Evolutionary conservation across 2,888 invertebrate genomes (phyloP).

Genomic region (Andrena camellia): DNA sequence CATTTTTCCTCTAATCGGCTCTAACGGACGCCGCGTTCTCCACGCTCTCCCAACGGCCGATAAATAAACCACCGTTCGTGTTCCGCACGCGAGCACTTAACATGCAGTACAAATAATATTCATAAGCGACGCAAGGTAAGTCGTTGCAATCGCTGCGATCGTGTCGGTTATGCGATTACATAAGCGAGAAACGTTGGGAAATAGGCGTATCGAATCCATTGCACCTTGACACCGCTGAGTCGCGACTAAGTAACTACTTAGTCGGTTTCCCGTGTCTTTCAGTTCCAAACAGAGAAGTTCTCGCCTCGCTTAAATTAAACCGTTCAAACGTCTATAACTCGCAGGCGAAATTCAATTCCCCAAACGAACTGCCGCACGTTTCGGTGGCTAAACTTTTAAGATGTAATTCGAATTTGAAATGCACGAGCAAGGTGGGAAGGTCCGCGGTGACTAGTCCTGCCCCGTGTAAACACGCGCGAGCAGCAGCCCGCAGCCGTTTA

Average conservation of each 20-base stretch:
- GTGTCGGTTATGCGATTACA: conserved; percentile 54
- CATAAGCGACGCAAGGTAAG: conserved; percentile 44
- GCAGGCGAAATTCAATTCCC: too few species aligned
- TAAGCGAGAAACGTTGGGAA: conserved; percentile 48
- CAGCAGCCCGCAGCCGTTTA: conserved; percentile 26
- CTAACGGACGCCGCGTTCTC: conserved; percentile 9
- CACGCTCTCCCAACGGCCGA: background rate
- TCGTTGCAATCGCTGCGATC: conserved; percentile 51
- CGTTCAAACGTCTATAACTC: too few species aligned
- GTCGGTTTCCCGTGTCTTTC: background rate
- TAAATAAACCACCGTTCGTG: conserved; percentile 18
- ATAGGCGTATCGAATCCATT: conserved; percentile 43
- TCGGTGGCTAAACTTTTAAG: too few species aligned
- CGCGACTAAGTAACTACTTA: conserved; percentile 1
- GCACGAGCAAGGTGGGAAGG: too few species aligned
- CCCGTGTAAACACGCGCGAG: background rate
- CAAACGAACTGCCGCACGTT: too few species aligned
- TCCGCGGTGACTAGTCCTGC: background rate
- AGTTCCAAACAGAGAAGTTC: too few species aligned
- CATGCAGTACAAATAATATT: conserved; percentile 18
- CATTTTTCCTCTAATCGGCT: background rate
- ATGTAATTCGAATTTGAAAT: too few species aligned
- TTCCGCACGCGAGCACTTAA: conserved; percentile 5
- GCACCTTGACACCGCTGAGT: conserved; percentile 52
- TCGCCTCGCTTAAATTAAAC: too few species aligned